Evolutionary conservation across 1,140 invertebrate species (phyloP).

Genomic region (Drosophila ironensis): DNA sequence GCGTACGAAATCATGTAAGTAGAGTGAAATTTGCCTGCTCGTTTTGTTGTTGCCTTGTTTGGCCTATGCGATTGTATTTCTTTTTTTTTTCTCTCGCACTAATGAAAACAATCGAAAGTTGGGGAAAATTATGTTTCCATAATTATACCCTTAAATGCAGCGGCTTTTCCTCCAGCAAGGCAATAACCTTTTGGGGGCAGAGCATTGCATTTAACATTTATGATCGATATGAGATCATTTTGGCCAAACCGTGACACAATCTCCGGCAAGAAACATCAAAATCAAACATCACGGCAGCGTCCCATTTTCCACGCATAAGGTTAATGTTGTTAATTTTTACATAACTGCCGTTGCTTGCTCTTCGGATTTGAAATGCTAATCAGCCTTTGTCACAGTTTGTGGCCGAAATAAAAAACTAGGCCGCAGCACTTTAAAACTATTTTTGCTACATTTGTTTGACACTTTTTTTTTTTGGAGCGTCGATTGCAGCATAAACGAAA

Average conservation of each 20-base stretch:
- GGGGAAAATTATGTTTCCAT: constrained; percentile 39
- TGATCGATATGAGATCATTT: not conserved
- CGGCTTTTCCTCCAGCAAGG: constrained; percentile 18
- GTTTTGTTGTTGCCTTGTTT: constrained; percentile 21
- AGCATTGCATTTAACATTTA: not conserved
- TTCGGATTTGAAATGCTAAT: constrained; percentile 51
- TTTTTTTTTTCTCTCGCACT: constrained; percentile 15
- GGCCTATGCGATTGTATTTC: constrained; percentile 43
- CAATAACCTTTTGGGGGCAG: not conserved
- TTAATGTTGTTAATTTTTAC: constrained; percentile 52
- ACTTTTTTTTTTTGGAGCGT: constrained; percentile 38
- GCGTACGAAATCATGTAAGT: constrained; percentile 74
- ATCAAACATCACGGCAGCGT: not conserved
- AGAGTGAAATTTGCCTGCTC: constrained; percentile 68
- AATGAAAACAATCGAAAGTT: constrained; percentile 45
- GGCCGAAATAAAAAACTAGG: constrained; percentile 24
- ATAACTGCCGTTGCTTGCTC: constrained; percentile 33
- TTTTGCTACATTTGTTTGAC: constrained; percentile 41
- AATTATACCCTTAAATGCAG: constrained; percentile 37
- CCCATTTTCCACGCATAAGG: constrained; percentile 31
- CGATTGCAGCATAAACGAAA: constrained; percentile 74
- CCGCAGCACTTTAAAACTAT: constrained; percentile 11
- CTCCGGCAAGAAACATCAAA: not conserved
- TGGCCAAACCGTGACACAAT: constrained; percentile 13
- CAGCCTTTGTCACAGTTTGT: constrained; percentile 33